phyloP scores from a whole-genome alignment of 2,113 vertebrate species.

The Lophochroa leadbeateri region DNA sequence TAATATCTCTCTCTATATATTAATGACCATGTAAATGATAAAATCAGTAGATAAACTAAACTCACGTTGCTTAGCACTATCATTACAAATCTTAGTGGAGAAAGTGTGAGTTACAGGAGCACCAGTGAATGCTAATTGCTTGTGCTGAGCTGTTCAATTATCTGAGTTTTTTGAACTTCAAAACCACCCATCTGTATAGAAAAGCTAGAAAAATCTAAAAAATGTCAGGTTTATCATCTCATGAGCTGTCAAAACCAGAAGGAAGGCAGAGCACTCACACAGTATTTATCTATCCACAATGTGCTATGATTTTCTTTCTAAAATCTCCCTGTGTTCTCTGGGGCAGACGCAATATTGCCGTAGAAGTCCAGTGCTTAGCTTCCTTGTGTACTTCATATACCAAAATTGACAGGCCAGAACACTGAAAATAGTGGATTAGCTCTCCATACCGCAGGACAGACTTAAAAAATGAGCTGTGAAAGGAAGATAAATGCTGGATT shows the following conservation, averaged over 20 bases:
- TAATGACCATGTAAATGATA: background rate
- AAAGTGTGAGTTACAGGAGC: background rate
- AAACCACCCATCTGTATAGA: background rate
- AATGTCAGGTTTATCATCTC: background rate
- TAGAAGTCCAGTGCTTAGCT: background rate
- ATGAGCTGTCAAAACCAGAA: background rate
- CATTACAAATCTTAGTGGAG: background rate
- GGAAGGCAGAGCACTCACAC: background rate
- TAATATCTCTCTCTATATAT: background rate
- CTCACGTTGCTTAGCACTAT: background rate
- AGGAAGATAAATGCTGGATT: background rate
- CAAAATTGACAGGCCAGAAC: background rate
- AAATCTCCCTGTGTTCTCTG: background rate
- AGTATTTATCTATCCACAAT: background rate
- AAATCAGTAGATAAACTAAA: background rate
- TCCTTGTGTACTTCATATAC: background rate
- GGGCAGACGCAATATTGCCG: background rate
- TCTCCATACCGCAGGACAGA: background rate
- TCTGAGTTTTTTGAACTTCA: background rate
- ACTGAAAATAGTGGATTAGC: background rate
- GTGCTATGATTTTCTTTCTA: background rate
- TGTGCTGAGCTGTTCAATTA: background rate
- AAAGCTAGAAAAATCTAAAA: background rate
- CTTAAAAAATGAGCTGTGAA: conserved; percentile 12
- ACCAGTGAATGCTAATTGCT: background rate